Evolutionary conservation across 1,140 invertebrate species (phyloP), one percentile per base, ranked within the genome.

Genomic region (Cheumatopsyche charites): DNA sequence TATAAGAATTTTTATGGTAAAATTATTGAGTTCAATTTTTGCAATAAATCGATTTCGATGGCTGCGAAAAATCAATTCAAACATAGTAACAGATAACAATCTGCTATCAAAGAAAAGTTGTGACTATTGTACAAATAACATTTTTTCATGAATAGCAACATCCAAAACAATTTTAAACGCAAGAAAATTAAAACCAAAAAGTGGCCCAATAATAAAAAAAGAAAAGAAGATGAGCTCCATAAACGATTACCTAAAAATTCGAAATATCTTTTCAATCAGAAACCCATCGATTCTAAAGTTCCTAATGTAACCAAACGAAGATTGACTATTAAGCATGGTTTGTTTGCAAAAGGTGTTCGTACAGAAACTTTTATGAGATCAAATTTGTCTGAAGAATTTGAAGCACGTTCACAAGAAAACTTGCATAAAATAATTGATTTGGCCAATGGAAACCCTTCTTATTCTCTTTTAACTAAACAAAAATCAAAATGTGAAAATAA

Each of bases 361-460:
- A 80, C 80, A 43, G 77, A 82, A 75, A 81, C 79, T 62, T 66
- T 80, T 62, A 79, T 77, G 25, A 78, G 80, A 73, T 66, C 74
- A 23, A 36, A 61, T 7, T 41, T 78, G 23, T 58, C 52, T 42
- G 66, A 77, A 68, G 74, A 74, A n/a, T 70, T 65, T 63, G 43
- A 72, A 23, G 73, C 75, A 29, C 36, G 68, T 23, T 68, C 25
- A 3, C 0, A 68, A 55, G 70, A 61, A 21, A 71, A 61, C 61
- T n/a, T 73, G 29, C 75, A 77, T 29, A 75, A 74, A 25, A 52
- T 74, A 12, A 47, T 72, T 47, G 71, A 67, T 62, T 62, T 70
- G 19, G 63, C 45, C 9, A 62, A 49, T 42, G 58, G 42, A 9
- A 69, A 45, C 23, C 25, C 63, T 21, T 5, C 29, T 36, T 4